Base-by-base conservation (phyloP, 2,888 invertebrate species). In the Copidosoma aretas region DNA sequence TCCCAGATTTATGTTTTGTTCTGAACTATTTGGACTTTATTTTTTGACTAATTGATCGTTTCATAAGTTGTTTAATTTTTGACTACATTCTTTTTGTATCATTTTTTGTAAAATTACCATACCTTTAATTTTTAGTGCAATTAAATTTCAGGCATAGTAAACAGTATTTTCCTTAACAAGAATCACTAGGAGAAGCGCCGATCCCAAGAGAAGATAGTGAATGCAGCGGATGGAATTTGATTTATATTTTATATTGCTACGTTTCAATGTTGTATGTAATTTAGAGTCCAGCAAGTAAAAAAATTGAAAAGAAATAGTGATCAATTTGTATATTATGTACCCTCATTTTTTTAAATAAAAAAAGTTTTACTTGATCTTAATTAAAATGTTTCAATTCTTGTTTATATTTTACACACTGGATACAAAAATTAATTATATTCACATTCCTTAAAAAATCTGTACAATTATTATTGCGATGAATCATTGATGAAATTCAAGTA, bases 211-310 rank as follows among this genome's bases (percentile, higher is more conserved):
- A 77, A 82, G 83, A 80, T 84, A 82, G 83, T 83, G 81, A 65
- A 77, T 77, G 76, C 77, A 68, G 75, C 68, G 64, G 78, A 79
- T 71, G 78, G 76, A 78, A 74, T 77, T 78, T 80, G 79, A 82
- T 78, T 80, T 79, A 81, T 79, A 81, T 83, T 83, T 83, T 82
- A 80, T 83, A 84, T 68, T 80, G 77, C 78, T 80, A 82, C 79
- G 78, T 80, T 81, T 82, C 73, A 82, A 81, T 83, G 82, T 82
- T 82, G 78, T 80, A 81, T 82, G 83, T 83, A 82, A 82, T 82
- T 77, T 81, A 81, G 79, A 78, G 77, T 78, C 75, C 66, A 73
- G 75, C 76, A 68, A 74, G 73, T 77, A 78, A 78, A 76, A 76
- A 77, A 78, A 72, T 73, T 74, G 75, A 73, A 77, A 74, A 46